Conservation (phyloP, 2,113 vertebrate genomes). For the Otus sunia region DNA sequence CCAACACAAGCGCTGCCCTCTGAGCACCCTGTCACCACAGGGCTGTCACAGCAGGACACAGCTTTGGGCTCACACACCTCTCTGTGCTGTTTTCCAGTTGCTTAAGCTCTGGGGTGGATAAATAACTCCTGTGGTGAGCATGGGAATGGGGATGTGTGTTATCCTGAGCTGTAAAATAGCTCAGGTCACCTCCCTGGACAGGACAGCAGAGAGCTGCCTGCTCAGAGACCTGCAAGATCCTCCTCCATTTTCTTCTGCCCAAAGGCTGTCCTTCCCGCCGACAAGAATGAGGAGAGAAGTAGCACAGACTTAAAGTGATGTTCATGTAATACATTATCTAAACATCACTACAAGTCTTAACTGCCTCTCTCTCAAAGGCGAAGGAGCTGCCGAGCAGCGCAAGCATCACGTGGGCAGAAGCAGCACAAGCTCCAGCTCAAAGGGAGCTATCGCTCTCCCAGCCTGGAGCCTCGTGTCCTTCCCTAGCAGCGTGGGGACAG, state of each 20-base stretch:
- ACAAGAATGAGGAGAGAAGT: conserved; percentile 78
- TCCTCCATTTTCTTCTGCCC: conserved; percentile 67
- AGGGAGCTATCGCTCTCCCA: neutral
- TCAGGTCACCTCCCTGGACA: neutral
- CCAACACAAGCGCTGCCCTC: neutral
- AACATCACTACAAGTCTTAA: conserved; percentile 99
- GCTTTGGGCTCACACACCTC: neutral
- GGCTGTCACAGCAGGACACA: neutral
- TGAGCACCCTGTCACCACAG: neutral
- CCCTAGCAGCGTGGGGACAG: neutral
- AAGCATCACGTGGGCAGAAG: neutral
- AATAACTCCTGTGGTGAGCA: neutral
- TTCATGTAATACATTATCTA: conserved; percentile 95
- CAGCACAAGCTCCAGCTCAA: neutral
- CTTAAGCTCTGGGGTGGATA: neutral
- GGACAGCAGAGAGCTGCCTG: neutral
- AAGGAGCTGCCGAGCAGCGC: conserved; percentile 10
- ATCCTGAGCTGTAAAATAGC: neutral
- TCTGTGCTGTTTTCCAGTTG: neutral
- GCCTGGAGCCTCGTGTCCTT: neutral
- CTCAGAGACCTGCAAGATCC: conserved; percentile 22
- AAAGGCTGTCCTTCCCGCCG: conserved; percentile 56
- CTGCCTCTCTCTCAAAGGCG: conserved; percentile 74
- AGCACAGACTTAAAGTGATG: conserved; percentile 99
- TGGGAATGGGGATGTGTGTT: neutral